phyloP scores from a whole-genome alignment of 2,797 vertebrate species.

The Intellagama lesueurii region DNA sequence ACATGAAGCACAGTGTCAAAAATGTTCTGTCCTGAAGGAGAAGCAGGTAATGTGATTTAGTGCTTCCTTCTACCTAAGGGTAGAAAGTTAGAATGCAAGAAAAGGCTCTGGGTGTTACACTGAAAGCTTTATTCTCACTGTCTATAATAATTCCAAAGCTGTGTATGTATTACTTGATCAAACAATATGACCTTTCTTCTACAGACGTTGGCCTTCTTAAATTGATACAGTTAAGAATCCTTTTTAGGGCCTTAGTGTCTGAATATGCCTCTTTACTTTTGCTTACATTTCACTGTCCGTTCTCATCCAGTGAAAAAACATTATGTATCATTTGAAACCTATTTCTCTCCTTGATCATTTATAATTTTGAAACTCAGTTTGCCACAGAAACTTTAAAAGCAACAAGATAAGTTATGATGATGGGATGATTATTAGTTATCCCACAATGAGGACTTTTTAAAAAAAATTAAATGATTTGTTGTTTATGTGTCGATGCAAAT shows the following conservation, averaged over 20 bases:
- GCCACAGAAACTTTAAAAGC: background rate
- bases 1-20: slow-evolving; percentile 65
- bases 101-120: slow-evolving; percentile 49
- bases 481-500: slow-evolving; percentile 49
- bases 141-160: slow-evolving; percentile 29
- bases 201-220: slow-evolving; percentile 12
- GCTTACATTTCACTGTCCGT: slow-evolving; percentile 31
- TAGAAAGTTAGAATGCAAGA: slow-evolving; percentile 45
- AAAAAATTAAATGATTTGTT: background rate
- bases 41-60: slow-evolving; percentile 56
- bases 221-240: slow-evolving; percentile 31
- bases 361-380: background rate
- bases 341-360: slow-evolving; percentile 2
- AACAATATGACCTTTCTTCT: background rate
- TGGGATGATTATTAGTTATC: background rate
- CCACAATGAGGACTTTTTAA: slow-evolving; percentile 9
- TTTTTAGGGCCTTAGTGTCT: slow-evolving; percentile 22
- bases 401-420: slow-evolving; percentile 17
- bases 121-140: slow-evolving; percentile 46
- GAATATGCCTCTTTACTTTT: slow-evolving; percentile 7
- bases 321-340: slow-evolving; percentile 38
- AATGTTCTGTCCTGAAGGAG: slow-evolving; percentile 61
- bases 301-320: slow-evolving; percentile 48
- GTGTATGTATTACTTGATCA: background rate
- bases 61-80: slow-evolving; percentile 40